A percentile compares a stretch with the other conserved stretches of the same genome.
These are phyloP conservation scores for Acrocyrtus sp. DNA, from an alignment of 2,888 invertebrate species.

Conservation along the genomic window DNA sequence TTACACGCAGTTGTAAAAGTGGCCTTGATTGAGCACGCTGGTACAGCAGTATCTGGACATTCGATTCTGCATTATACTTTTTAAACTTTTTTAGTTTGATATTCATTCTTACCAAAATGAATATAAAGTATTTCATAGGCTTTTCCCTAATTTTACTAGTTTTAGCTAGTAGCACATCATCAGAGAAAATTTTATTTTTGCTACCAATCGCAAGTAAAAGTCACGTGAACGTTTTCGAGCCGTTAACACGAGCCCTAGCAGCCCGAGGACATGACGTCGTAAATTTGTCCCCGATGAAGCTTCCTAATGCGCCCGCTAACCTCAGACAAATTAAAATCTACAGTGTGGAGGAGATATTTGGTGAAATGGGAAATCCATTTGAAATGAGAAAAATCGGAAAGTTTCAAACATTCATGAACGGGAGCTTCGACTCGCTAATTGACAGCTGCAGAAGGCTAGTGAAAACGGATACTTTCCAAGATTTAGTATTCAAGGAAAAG, in stretches of 20 bases:
- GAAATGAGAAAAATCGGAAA: constrained; percentile 19
- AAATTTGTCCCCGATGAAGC: constrained; percentile 63
- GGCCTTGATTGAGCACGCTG: too few species aligned
- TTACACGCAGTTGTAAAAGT: too few species aligned
- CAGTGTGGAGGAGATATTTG: constrained; percentile 40
- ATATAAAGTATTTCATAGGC: too few species aligned
- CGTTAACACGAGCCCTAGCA: constrained; percentile 62
- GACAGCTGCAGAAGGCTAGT: background rate
- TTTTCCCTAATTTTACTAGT: too few species aligned
- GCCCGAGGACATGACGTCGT: constrained; percentile 64
- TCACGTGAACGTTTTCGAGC: constrained; percentile 68
- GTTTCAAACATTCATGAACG: background rate
- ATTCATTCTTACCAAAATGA: too few species aligned
- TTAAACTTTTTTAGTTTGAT: too few species aligned
- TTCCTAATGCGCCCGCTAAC: constrained; percentile 66
- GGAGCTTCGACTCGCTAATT: constrained; percentile 19
- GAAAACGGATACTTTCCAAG: constrained; percentile 14
- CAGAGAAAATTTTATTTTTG: background rate
- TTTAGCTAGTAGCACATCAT: too few species aligned
- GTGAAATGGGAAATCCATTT: constrained; percentile 31
- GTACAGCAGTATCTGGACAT: too few species aligned
- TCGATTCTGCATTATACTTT: too few species aligned
- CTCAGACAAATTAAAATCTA: constrained; percentile 59
- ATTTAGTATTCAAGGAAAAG: constrained; percentile 26
- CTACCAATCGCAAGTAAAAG: constrained; percentile 11